Evolutionary conservation across 2,888 invertebrate species (phyloP).

Genomic region (Tipula confusa): DNA sequence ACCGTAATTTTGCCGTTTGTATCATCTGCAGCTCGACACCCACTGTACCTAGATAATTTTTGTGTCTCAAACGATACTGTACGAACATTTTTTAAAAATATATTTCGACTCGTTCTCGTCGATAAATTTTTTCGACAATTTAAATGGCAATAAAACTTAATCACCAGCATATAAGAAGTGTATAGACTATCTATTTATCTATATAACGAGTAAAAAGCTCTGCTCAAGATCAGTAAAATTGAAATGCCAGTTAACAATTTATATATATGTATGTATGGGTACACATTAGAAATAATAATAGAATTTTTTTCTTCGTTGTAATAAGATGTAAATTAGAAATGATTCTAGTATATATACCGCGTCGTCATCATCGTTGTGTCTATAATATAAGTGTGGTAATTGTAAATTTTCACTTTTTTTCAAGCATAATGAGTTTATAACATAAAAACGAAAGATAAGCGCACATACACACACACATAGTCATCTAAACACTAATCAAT

Average conservation of each 20-base stretch:
- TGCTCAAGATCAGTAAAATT: background rate
- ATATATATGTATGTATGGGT: background rate
- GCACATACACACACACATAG: background rate
- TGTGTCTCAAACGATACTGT: background rate
- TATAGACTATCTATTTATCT: background rate
- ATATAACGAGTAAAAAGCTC: background rate
- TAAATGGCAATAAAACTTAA: constrained; percentile 20
- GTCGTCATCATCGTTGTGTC: background rate
- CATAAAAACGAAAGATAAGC: background rate
- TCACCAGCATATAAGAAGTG: background rate
- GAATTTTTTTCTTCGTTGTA: no score
- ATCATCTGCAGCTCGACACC: no score
- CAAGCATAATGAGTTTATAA: background rate
- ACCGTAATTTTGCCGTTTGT: background rate
- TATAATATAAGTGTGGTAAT: background rate
- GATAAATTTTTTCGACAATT: background rate
- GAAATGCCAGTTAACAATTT: background rate
- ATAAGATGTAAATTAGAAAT: background rate
- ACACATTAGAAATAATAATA: background rate
- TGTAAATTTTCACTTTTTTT: no score
- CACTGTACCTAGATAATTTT: background rate
- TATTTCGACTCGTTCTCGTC: background rate
- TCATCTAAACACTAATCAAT: background rate
- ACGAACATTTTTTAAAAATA: background rate
- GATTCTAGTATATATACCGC: background rate